Percentiles rank a stretch among this genome's conserved stretches.
Evolutionary conservation across 64 coral and sea anemone species (phyloP).

Genomic region (Montipora foliosa): DNA sequence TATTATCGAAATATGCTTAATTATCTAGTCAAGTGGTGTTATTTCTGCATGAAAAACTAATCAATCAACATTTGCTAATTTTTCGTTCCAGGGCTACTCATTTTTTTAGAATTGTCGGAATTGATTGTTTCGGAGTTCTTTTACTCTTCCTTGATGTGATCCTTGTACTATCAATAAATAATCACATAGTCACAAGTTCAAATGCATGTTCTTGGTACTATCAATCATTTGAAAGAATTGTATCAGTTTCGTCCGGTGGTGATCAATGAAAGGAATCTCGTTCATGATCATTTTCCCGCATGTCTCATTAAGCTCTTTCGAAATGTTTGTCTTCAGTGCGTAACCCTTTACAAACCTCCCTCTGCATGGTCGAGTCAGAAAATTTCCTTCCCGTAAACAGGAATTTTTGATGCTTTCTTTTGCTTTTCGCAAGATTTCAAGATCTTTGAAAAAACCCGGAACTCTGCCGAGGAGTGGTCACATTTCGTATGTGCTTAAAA

Average conservation of each 20-base stretch:
- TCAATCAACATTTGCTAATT: too few species aligned
- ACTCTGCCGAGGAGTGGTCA: neutral
- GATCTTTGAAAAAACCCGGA: slow-evolving; percentile 67
- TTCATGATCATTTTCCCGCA: slow-evolving; percentile 34
- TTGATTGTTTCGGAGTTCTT: too few species aligned
- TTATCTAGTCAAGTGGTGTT: too few species aligned
- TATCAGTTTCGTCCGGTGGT: neutral
- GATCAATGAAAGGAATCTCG: slow-evolving; percentile 14
- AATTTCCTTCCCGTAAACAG: slow-evolving; percentile 16
- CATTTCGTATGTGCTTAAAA: slow-evolving; percentile 16
- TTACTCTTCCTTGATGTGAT: too few species aligned
- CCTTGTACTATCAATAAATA: too few species aligned
- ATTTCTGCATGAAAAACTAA: too few species aligned
- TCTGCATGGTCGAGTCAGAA: neutral
- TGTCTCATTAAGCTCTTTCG: neutral
- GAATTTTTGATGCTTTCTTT: neutral
- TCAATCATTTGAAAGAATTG: neutral
- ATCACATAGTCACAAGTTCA: neutral
- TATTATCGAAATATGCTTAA: too few species aligned
- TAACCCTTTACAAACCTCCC: slow-evolving; percentile 23
- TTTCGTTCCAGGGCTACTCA: too few species aligned
- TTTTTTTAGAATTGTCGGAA: too few species aligned
- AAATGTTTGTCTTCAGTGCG: slow-evolving; percentile 7
- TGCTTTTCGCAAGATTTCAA: neutral
- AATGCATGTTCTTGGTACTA: neutral